phyloP scores from a whole-genome alignment of 2,113 vertebrate species.

The Chascanopsetta lugubris region DNA sequence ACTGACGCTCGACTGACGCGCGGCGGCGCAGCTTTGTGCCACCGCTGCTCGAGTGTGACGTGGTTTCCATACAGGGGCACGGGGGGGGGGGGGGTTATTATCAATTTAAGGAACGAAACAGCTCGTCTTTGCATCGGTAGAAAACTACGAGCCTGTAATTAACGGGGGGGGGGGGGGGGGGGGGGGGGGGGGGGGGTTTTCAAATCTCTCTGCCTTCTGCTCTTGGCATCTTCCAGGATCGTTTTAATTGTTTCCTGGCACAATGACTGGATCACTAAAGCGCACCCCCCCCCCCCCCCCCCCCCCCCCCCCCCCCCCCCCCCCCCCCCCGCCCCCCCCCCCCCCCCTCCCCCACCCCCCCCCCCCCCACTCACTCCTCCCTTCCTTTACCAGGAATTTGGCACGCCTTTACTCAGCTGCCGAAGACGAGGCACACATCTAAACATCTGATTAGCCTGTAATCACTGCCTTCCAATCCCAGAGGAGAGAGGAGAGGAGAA shows the following conservation, averaged over 20 bases:
- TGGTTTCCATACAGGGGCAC: not conserved
- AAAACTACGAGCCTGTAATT: constrained; percentile 83
- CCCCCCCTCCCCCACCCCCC: not conserved
- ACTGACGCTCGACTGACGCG: constrained; percentile 27
- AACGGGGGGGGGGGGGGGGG: constrained; percentile 70
- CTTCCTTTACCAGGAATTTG: constrained; percentile 19
- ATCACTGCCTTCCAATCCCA: constrained; percentile 31
- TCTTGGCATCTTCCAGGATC: constrained; percentile 68
- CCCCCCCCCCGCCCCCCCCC: not conserved
- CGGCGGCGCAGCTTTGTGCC: not conserved
- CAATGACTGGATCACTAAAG: constrained; percentile 39
- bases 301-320: not conserved
- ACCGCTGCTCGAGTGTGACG: too few species aligned
- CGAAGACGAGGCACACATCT: constrained; percentile 42
- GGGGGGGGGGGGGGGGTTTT: too few species aligned
- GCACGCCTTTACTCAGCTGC: constrained; percentile 39
- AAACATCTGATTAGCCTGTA: constrained; percentile 59
- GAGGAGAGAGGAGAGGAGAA: not conserved
- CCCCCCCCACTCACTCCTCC: constrained; percentile 10
- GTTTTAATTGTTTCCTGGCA: constrained; percentile 74
- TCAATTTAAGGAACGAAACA: constrained; percentile 80
- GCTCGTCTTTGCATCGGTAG: constrained; percentile 79
- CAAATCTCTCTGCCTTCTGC: constrained; percentile 51
- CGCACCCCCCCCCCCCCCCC: too few species aligned
- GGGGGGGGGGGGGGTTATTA: constrained; percentile 11